Evolutionary conservation across 2,888 invertebrate genomes (phyloP).

Genomic region (Orgyia antiqua): DNA sequence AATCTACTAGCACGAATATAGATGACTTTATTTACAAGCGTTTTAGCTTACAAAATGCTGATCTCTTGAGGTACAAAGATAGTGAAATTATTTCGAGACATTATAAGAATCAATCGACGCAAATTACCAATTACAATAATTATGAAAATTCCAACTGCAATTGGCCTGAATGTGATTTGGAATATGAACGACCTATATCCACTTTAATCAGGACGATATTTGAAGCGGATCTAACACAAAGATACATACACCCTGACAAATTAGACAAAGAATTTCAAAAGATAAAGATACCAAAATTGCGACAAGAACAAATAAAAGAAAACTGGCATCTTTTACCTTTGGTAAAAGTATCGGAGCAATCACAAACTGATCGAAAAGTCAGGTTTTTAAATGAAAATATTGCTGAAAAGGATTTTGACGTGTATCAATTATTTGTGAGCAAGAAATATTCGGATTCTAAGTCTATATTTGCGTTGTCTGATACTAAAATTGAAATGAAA

Average conservation of each 20-base stretch:
- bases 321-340: conserved; percentile 26
- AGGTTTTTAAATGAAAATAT: conserved; percentile 16
- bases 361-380: conserved; percentile 37
- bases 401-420: conserved; percentile 31
- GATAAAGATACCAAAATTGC: conserved; percentile 14
- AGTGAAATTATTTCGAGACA: conserved; percentile 5
- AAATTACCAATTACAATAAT: neutral
- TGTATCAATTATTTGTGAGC: conserved; percentile 39
- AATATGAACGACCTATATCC: conserved; percentile 30
- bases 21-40: no score
- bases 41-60: conserved; percentile 13
- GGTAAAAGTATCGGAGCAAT: conserved; percentile 37
- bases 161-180: neutral
- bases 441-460: conserved; percentile 24
- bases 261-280: conserved; percentile 14
- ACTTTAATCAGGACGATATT: conserved; percentile 32
- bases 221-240: conserved; percentile 13
- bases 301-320: conserved; percentile 35
- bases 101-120: neutral
- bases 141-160: neutral
- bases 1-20: conserved; percentile 4
- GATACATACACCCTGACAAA: conserved; percentile 9
- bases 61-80: neutral
- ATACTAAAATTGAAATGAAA: conserved; percentile 20
- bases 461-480: conserved; percentile 36